Percentiles rank a stretch among this genome's conserved stretches.
Evolutionary conservation across 2,113 vertebrate species (phyloP).

Genomic region (Setophaga kirtlandii): DNA sequence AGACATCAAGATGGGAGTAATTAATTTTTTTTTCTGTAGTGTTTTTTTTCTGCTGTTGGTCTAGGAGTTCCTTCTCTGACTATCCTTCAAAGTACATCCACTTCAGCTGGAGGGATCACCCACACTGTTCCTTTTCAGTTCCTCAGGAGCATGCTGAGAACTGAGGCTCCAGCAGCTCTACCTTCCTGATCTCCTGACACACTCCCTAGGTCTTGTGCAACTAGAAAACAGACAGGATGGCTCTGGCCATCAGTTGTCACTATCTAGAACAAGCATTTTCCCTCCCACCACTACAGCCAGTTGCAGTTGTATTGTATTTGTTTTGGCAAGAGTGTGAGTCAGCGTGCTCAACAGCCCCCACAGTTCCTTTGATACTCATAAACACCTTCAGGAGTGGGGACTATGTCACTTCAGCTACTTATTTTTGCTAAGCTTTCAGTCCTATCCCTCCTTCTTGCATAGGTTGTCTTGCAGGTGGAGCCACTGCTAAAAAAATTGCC

Average conservation of each 20-base stretch:
- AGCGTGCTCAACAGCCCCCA: neutral
- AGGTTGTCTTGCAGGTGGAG: neutral
- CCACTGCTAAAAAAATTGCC: neutral
- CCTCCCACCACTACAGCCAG: neutral
- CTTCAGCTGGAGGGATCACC: neutral
- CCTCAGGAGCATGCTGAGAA: neutral
- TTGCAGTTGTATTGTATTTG: neutral
- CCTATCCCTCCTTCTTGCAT: neutral
- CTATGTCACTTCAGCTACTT: neutral
- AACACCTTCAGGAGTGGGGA: neutral
- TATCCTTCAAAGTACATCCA: neutral
- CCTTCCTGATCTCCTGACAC: accelerated
- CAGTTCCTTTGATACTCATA: neutral
- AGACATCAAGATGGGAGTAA: neutral
- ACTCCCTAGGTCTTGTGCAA: neutral
- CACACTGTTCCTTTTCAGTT: neutral
- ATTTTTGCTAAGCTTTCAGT: neutral
- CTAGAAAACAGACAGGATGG: neutral
- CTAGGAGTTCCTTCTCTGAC: neutral
- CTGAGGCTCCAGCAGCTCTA: neutral
- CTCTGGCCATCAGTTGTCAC: neutral
- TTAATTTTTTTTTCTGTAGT: neutral
- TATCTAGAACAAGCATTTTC: neutral
- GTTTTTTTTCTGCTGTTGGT: neutral
- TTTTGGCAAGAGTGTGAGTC: neutral